These are phyloP conservation scores for Sebastes kiyomatsui DNA, from an alignment of 2,797 vertebrate species.

Conservation along the genomic window DNA sequence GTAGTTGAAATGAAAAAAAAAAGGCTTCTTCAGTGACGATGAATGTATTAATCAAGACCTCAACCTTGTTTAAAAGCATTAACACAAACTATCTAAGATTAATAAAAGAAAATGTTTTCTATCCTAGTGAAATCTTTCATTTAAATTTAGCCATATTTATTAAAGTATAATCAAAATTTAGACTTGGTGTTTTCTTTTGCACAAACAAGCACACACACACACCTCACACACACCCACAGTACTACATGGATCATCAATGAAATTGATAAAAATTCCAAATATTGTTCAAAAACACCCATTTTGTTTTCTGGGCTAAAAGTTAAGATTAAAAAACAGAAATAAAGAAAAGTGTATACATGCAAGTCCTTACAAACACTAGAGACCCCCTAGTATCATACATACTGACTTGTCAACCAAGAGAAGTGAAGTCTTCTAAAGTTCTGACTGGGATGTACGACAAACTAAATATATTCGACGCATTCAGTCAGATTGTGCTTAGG, in stretches of 20 bases:
- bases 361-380: constrained; percentile 75
- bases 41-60: constrained; percentile 48
- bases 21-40: constrained; percentile 53
- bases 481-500: constrained; percentile 76
- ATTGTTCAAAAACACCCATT: constrained; percentile 65
- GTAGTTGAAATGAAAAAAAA: constrained; percentile 43
- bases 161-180: constrained; percentile 38
- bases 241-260: constrained; percentile 72
- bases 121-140: constrained; percentile 23
- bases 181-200: constrained; percentile 59
- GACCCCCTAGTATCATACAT: constrained; percentile 77
- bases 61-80: constrained; percentile 58
- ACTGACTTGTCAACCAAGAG: constrained; percentile 76
- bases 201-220: constrained; percentile 50
- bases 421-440: constrained; percentile 65
- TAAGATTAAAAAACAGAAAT: constrained; percentile 60
- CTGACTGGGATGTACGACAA: constrained; percentile 67
- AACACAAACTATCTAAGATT: constrained; percentile 62
- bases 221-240: constrained; percentile 43
- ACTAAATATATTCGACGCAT: constrained; percentile 54
- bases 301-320: constrained; percentile 60
- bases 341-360: constrained; percentile 77
- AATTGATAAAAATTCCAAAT: constrained; percentile 67
- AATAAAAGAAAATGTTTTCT: constrained; percentile 37
- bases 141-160: constrained; percentile 42